A percentile compares a stretch with the other conserved stretches of the same genome.
Conservation (phyloP, 2,797 vertebrate genomes). For the Capromys pilorides region DNA sequence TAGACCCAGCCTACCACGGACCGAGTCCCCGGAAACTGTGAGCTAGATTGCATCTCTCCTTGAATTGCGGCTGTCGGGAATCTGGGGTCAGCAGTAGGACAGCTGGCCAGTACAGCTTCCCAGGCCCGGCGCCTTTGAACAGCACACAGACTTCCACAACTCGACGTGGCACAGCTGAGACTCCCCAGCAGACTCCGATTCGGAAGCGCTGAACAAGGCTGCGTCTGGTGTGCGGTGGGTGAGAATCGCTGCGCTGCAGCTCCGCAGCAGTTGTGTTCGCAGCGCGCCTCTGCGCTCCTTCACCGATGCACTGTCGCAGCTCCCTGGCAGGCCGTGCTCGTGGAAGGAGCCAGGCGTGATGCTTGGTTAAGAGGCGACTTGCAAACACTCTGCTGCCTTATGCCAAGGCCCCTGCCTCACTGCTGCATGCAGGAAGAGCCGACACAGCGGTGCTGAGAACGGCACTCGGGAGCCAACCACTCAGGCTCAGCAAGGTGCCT, state of each 20-base stretch:
- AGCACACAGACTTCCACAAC: background rate
- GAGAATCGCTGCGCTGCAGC: background rate
- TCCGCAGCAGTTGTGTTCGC: background rate
- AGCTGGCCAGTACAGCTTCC: background rate
- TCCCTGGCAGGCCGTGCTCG: background rate
- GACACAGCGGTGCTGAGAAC: accelerated
- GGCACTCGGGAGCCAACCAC: accelerated
- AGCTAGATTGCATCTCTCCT: background rate
- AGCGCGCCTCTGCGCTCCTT: accelerated
- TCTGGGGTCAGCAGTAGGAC: background rate
- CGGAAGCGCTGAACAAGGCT: background rate
- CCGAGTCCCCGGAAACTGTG: too few relatives aligned
- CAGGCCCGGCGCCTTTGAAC: background rate
- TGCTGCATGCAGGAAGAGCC: too few relatives aligned
- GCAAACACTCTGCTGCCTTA: background rate
- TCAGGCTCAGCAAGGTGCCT: background rate
- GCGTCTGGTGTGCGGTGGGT: background rate
- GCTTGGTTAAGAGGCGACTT: background rate
- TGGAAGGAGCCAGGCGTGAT: background rate
- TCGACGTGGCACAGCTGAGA: too few relatives aligned
- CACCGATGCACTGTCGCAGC: accelerated
- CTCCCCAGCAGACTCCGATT: background rate
- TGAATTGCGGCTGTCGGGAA: background rate
- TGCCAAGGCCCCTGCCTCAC: background rate
- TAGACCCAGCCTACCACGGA: background rate